Evolutionary conservation across 2,888 invertebrate genomes (phyloP), one percentile per base, ranked within the genome.

Genomic region (Oegoconia quadripuncta): DNA sequence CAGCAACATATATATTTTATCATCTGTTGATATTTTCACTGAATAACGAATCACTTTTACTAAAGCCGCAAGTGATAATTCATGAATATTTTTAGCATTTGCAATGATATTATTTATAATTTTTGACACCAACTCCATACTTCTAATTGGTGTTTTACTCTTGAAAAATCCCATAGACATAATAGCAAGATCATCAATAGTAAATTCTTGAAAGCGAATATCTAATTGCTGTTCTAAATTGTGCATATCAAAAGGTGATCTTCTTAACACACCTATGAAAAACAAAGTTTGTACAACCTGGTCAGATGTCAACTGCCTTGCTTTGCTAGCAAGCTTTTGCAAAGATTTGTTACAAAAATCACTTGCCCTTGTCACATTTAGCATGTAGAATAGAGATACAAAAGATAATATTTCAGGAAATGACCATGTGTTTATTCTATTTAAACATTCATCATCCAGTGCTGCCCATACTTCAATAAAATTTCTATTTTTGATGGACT

Each of bases 151-250:
- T 1, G 91, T 92, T 74, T 91, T 89, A 11, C 91, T 92, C 79
- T 95, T 95, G 57, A 95, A 95, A 67, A 93, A 94, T 0, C 93
- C 94, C 90, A 93, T 91, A 3, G 92, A 89, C 51, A 93, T 88
- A 9, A 95, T 88, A 8, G 91, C 92, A 41, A 95, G 68, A 62
- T 95, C 94, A 48, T 92, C 89, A 4, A 91, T 51, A 14, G 79
- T 86, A 62, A 93, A 88, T 15, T 88, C 61, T 5, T 89, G 57
- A n/a, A 92, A 78, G 37, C 75, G 71, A 3, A 84, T 62, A 18
- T 83, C 70, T 37, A 93, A 55, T 27, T 84, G 80, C 32, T 88
- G 64, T 75, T 95, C 93, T 36, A 93, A 81, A 51, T 92, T 91
- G 50, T 92, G 92, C 78, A 92, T 89, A 33, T 90, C 89, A 41